Evolutionary conservation across 2,113 vertebrate species (phyloP).

Genomic region (Gavia stellata): DNA sequence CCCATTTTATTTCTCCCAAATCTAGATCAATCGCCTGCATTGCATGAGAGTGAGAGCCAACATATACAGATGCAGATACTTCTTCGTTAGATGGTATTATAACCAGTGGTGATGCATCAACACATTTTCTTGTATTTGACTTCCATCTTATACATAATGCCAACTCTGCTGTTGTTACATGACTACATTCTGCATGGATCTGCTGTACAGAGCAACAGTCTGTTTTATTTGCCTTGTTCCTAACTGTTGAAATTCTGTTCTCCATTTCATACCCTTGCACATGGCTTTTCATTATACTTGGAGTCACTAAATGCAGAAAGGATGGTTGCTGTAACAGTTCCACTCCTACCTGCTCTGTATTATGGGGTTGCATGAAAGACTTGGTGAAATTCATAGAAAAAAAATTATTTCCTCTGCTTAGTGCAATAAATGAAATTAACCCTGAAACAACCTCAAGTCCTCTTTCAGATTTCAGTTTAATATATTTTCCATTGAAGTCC

Average conservation of each 20-base stretch:
- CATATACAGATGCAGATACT: constrained; percentile 69
- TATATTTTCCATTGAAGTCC: not conserved
- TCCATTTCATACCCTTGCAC: not conserved
- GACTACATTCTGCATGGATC: not conserved
- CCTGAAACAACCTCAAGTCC: not conserved
- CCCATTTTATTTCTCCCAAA: constrained; percentile 84
- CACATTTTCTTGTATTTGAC: constrained; percentile 88
- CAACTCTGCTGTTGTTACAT: not conserved
- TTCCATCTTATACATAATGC: constrained; percentile 78
- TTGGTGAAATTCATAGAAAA: not conserved
- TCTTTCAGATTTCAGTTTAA: not conserved
- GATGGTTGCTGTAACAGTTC: not conserved
- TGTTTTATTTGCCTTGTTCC: not conserved
- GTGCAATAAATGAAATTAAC: constrained; percentile 32
- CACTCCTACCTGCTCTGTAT: not conserved
- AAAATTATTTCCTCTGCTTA: constrained; percentile 68
- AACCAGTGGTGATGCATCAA: constrained; percentile 90
- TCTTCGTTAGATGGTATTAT: constrained; percentile 37
- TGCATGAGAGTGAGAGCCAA: constrained; percentile 90
- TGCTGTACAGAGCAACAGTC: not conserved
- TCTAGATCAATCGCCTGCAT: constrained; percentile 84
- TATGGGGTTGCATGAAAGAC: not conserved
- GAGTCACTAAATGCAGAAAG: not conserved
- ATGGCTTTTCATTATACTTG: not conserved
- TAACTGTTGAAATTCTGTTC: not conserved